These are phyloP conservation scores for Drosophila rellima DNA, from an alignment of 2,888 invertebrate genomes.

Conservation along the genomic window DNA sequence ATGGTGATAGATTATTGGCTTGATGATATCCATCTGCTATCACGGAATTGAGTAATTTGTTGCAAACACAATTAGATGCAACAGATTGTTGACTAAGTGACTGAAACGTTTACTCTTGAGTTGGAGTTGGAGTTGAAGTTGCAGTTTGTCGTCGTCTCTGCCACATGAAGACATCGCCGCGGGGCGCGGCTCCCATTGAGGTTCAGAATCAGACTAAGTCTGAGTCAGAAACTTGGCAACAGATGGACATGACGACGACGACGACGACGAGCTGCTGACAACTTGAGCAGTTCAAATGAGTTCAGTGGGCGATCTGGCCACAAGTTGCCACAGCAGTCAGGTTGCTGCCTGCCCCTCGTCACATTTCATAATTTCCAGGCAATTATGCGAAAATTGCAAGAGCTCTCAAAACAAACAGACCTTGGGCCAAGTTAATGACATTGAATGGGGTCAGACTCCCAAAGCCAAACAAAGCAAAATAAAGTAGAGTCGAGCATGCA, in stretches of 20 bases:
- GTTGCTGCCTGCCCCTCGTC: constrained; percentile 32
- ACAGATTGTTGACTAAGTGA: constrained; percentile 80
- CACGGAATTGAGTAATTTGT: constrained; percentile 76
- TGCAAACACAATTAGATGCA: constrained; percentile 78
- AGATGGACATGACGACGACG: constrained; percentile 38
- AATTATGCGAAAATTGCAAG: constrained; percentile 74
- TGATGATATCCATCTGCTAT: constrained; percentile 42
- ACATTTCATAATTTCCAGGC: constrained; percentile 72
- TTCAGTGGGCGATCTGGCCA: constrained; percentile 44
- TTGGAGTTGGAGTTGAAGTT: constrained; percentile 20
- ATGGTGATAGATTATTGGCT: constrained; percentile 6
- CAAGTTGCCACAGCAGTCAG: constrained; percentile 15
- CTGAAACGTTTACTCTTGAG: constrained; percentile 62
- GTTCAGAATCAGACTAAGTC: background rate
- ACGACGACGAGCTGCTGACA: constrained; percentile 48
- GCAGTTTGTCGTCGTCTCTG: constrained; percentile 38
- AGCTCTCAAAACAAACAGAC: constrained; percentile 67
- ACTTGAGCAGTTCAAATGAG: constrained; percentile 55
- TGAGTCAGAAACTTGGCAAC: constrained; percentile 13
- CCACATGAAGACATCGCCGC: constrained; percentile 41
- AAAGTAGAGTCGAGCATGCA: constrained; percentile 24
- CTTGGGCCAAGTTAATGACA: constrained; percentile 80
- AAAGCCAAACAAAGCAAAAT: constrained; percentile 5
- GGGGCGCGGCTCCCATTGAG: constrained; percentile 16
- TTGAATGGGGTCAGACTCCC: constrained; percentile 76